Conservation (phyloP, 1,140 invertebrate species). For the Heliconius congener region DNA sequence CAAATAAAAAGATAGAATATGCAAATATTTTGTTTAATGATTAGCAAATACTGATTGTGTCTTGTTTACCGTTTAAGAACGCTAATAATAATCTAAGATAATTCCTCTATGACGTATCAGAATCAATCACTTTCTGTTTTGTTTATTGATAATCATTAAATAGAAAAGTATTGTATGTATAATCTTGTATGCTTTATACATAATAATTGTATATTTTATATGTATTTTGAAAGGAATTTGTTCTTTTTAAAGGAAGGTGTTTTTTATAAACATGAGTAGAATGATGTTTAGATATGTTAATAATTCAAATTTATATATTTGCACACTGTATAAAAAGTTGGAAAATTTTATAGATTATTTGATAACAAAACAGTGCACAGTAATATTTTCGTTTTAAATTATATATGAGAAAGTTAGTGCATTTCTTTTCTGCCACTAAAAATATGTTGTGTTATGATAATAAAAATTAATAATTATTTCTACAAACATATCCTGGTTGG, state of each 20-base stretch:
- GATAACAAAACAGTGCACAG: no score
- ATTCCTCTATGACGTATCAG: not conserved
- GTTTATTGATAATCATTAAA: not conserved
- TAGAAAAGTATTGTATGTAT: not conserved
- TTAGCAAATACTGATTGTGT: not conserved
- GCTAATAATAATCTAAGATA: not conserved
- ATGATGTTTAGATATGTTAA: no score
- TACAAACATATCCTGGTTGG: constrained; percentile 5
- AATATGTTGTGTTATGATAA: not conserved
- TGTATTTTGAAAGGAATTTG: no score
- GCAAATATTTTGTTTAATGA: not conserved
- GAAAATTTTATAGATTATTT: no score
- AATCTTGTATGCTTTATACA: not conserved
- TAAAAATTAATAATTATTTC: not conserved
- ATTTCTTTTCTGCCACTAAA: not conserved
- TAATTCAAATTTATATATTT: no score
- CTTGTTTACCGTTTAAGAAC: not conserved
- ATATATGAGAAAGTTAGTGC: not conserved
- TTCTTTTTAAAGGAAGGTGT: no score
- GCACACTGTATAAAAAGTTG: no score
- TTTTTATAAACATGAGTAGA: no score
- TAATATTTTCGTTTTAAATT: not conserved
- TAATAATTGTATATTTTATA: no score
- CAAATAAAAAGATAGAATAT: not conserved
- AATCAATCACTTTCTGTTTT: not conserved